phyloP scores from a whole-genome alignment of 2,797 vertebrate genomes.

The Acanthurus tractus region DNA sequence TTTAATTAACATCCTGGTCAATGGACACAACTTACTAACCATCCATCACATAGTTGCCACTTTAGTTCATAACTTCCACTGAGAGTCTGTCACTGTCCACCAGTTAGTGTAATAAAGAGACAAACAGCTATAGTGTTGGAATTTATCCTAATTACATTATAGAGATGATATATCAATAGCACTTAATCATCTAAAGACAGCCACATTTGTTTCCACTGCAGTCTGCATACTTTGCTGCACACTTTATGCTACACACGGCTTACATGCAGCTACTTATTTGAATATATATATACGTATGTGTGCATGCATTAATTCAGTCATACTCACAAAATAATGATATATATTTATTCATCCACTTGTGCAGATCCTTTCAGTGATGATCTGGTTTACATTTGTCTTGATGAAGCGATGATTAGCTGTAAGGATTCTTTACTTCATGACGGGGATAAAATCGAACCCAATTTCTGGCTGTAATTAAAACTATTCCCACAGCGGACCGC shows the following conservation, averaged over 20 bases:
- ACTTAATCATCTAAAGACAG: conserved; percentile 57
- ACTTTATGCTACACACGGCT: not conserved
- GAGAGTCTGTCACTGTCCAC: conserved; percentile 50
- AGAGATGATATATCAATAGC: conserved; percentile 63
- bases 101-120: conserved; percentile 59
- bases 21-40: conserved; percentile 37
- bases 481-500: conserved; percentile 56
- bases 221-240: conserved; percentile 9
- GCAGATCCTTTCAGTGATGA: conserved; percentile 18
- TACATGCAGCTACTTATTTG: not conserved
- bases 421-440: conserved; percentile 66
- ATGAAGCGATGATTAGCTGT: conserved; percentile 67
- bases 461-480: conserved; percentile 80
- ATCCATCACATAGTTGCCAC: conserved; percentile 33
- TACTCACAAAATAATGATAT: not conserved
- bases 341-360: conserved; percentile 1
- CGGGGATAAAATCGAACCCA: conserved; percentile 74
- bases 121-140: conserved; percentile 44
- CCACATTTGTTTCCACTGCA: conserved; percentile 34
- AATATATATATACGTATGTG: not conserved
- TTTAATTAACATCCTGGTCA: conserved; percentile 50
- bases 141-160: conserved; percentile 74
- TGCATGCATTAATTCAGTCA: not conserved
- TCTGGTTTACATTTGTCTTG: conserved; percentile 61
- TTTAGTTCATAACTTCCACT: conserved; percentile 45